Base-by-base conservation (phyloP, 2,888 invertebrate species). In the Diarsia dahlii region DNA sequence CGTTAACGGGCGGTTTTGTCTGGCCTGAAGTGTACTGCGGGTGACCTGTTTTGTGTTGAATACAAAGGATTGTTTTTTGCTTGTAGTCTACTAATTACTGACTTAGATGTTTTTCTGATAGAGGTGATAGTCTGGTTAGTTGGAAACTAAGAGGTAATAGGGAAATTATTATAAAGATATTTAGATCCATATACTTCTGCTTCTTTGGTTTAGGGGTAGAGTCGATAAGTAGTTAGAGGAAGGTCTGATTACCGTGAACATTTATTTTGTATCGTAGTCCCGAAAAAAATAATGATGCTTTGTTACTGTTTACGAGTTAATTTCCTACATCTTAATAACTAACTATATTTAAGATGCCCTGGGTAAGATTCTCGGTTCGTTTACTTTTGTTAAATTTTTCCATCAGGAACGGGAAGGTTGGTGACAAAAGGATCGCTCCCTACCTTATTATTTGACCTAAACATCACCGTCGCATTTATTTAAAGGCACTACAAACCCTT, bases 11-110 rank as follows among this genome's bases (percentile, higher is more conserved):
- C 20, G 50, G 50, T 39, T 68, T 70, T 71, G 20, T 69, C 67
- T 80, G 67, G 46, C 74, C 58, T 70, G 20, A 54, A 76, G 68
- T 78, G 73, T 77, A 77, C 56, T 54, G 66, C 54, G 54, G 60
- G 28, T 39, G 78, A 71, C 13, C 15, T 58, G 52, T 62, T 72
- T 71, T 74, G 54, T 60, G 18, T 46, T 9, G 6, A 58, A 8
- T 34, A 52, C 48, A 82, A 82, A 58, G 23, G 58, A 3, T 2
- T n/a, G 23, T 67, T 65, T 48, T 68, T 69, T 67, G 15, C 23
- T 71, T 56, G 60, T 48, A 54, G n/a, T 34, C 18, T 13, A 23
- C 5, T 75, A 69, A 65, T 66, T 20, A 62, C 66, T 50, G 6
- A 10, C 1, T 54, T 48, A 52, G 13, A 45, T 48, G 12, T 28